Conservation (phyloP, 2,113 vertebrate species). For the Tiliqua scincoides region DNA sequence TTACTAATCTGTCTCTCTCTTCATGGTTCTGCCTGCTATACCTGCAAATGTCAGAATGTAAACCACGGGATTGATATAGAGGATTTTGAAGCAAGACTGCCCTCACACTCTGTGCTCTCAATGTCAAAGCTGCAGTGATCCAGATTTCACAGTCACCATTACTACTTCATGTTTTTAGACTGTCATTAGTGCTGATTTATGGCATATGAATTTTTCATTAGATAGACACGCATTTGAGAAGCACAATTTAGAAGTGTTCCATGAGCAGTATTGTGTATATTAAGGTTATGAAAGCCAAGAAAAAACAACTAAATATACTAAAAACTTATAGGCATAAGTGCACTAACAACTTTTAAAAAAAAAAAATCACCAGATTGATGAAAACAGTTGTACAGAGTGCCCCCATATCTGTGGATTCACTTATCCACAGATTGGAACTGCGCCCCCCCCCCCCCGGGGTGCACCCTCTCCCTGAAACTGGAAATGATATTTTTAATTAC, state of each 20-base stretch:
- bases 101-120: constrained; percentile 10
- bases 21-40: background rate
- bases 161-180: constrained; percentile 1
- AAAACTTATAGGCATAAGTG: constrained; percentile 23
- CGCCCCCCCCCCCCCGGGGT: too few relatives aligned
- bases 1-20: background rate
- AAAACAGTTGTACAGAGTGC: too few relatives aligned
- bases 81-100: background rate
- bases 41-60: background rate
- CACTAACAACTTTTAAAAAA: background rate
- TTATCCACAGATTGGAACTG: background rate
- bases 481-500: too few relatives aligned
- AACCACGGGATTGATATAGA: constrained; percentile 14
- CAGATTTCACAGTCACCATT: constrained; percentile 23
- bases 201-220: background rate
- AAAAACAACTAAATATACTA: background rate
- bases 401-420: too few relatives aligned
- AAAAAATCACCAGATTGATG: background rate
- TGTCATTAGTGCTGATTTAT: constrained; percentile 48
- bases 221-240: background rate
- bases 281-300: background rate
- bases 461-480: too few relatives aligned
- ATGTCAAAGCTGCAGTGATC: constrained; percentile 39
- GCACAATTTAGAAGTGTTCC: constrained; percentile 22
- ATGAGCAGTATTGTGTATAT: background rate